Percentiles rank a stretch among this genome's conserved stretches.
Conservation (phyloP, 2,888 invertebrate species). For the Pristionchus maxplancki region DNA sequence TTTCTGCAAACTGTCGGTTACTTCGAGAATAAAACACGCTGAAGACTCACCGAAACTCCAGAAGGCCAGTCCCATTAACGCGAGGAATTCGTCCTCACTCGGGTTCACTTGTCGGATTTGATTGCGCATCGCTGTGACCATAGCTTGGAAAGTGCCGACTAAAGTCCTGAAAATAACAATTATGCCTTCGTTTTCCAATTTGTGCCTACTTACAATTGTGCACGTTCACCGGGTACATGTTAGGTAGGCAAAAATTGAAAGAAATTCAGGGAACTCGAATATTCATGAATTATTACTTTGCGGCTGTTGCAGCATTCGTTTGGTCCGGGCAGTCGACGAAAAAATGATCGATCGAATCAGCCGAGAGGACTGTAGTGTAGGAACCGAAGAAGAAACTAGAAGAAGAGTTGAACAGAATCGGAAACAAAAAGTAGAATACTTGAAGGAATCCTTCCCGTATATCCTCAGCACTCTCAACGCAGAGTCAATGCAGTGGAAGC, state of each 20-base stretch:
- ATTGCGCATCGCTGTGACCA: background rate
- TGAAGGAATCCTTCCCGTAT: background rate
- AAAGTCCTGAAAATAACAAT: background rate
- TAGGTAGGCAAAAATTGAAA: too few relatives aligned
- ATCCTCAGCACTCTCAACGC: background rate
- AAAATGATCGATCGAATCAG: background rate
- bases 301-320: background rate
- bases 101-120: background rate
- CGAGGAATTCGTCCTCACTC: background rate
- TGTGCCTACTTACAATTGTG: too few relatives aligned
- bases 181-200: too few relatives aligned
- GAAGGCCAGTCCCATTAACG: background rate
- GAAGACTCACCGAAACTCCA: slow-evolving; percentile 21
- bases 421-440: background rate
- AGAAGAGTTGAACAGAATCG: background rate
- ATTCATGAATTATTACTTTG: too few relatives aligned
- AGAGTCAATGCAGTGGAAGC: background rate
- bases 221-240: too few relatives aligned
- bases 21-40: background rate
- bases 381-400: background rate
- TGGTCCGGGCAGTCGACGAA: background rate
- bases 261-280: too few relatives aligned
- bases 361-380: background rate
- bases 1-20: background rate
- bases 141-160: background rate